Evolutionary conservation across 2,888 invertebrate species (phyloP), one percentile per base, ranked within the genome.

Genomic region (Holacanthella duospinosa): DNA sequence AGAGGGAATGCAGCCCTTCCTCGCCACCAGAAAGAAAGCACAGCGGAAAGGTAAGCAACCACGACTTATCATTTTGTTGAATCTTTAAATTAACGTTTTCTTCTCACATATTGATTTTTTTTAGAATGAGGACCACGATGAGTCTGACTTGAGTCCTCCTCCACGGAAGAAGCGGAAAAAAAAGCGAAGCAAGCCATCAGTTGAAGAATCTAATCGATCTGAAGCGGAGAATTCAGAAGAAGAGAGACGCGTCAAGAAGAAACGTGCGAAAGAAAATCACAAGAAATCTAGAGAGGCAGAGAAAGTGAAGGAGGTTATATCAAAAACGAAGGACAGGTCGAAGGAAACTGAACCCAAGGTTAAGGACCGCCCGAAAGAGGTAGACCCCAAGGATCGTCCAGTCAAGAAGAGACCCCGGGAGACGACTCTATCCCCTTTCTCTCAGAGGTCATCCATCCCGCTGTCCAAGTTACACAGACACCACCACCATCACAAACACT

Each of bases 91-190:
- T n/a, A n/a, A n/a, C n/a, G n/a, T n/a, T n/a, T n/a, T n/a, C n/a
- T n/a, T n/a, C n/a, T n/a, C n/a, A n/a, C n/a, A n/a, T n/a, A n/a
- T n/a, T n/a, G n/a, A n/a, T n/a, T n/a, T n/a, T n/a, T n/a, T n/a
- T n/a, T n/a, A n/a, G n/a, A n/a, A n/a, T n/a, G n/a, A n/a, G n/a
- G n/a, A n/a, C n/a, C n/a, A n/a, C 4, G 48, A 48, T n/a, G 48
- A n/a, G 21, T 16, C n/a, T 4, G 27, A 6, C 19, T 55, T 26
- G 27, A 24, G 2, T 6, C 55, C 16, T 55, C 60, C 44, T 60
- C 60, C 44, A 56, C 59, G 61, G 81, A 80, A 73, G 81, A 79
- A 67, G 80, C 79, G 74, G 80, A 80, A 36, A 78, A 73, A 67
- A 80, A 78, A 77, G 76, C 43, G 61, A 29, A 57, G 54, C 71